Percentiles rank a stretch among this genome's conserved stretches.
These are phyloP conservation scores for Holacanthus passer DNA, from an alignment of 2,113 vertebrate genomes.

Conservation along the genomic window DNA sequence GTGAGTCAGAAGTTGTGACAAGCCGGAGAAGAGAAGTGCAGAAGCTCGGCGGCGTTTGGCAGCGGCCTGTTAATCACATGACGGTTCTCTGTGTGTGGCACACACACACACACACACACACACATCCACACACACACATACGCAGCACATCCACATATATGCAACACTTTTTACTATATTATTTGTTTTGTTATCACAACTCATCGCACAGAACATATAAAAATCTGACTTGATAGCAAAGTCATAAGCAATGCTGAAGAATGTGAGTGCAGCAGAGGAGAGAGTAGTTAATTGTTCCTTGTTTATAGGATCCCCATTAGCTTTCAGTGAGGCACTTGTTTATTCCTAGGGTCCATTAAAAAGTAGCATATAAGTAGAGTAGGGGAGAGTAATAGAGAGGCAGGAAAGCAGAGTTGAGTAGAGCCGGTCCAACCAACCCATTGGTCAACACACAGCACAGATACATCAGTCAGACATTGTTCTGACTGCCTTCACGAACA, in stretches of 20 bases:
- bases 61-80: constrained; percentile 25
- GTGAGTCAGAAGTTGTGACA: constrained; percentile 33
- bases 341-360: not conserved
- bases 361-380: not conserved
- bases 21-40: constrained; percentile 5
- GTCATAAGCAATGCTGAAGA: not conserved
- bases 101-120: not conserved
- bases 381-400: not conserved
- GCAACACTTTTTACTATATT: too few relatives aligned
- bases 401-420: too few relatives aligned
- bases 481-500: not conserved
- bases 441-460: too few relatives aligned
- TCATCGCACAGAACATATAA: not conserved
- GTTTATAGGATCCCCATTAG: not conserved
- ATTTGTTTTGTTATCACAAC: not conserved
- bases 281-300: not conserved
- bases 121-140: not conserved
- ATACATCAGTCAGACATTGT: too few relatives aligned
- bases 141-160: not conserved
- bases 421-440: too few relatives aligned
- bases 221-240: not conserved
- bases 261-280: not conserved
- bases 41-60: not conserved
- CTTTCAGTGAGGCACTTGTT: not conserved
- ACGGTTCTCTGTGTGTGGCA: not conserved